phyloP scores from a whole-genome alignment of 1,140 invertebrate species.

The Liolophura sinensis region DNA sequence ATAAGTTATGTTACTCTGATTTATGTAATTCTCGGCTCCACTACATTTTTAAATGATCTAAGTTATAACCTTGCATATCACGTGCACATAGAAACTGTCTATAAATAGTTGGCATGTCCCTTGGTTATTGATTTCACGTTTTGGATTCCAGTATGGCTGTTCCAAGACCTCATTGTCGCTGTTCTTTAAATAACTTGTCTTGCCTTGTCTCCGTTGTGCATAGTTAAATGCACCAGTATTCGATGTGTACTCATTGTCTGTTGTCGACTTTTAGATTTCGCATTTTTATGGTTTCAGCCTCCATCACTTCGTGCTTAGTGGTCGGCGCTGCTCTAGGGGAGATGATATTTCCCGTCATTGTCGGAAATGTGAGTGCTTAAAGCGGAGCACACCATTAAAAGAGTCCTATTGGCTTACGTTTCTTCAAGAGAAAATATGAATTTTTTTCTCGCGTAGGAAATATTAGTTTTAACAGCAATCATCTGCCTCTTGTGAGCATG shows the following conservation, averaged over 20 bases:
- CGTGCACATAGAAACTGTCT: too few species aligned
- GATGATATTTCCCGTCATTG: constrained; percentile 59
- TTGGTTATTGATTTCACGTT: not conserved
- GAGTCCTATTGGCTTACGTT: not conserved
- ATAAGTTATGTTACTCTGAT: too few species aligned
- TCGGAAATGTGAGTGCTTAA: constrained; percentile 57
- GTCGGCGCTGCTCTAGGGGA: constrained; percentile 59
- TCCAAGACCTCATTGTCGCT: not conserved
- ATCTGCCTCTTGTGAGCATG: too few species aligned
- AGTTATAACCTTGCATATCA: too few species aligned
- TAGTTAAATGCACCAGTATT: not conserved
- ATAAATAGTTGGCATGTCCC: not conserved
- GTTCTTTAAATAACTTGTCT: not conserved
- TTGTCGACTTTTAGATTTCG: too few species aligned
- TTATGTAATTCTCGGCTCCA: too few species aligned
- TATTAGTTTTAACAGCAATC: too few species aligned
- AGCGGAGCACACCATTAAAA: not conserved
- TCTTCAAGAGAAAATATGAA: not conserved
- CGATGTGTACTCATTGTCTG: not conserved
- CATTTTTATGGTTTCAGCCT: constrained; percentile 41
- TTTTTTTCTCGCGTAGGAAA: not conserved
- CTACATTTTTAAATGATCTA: too few species aligned
- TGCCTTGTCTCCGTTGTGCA: not conserved
- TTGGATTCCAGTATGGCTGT: not conserved
- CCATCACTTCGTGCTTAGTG: constrained; percentile 58